phyloP scores from a whole-genome alignment of 1,140 invertebrate genomes.

The Cardiocondyla obscurior region DNA sequence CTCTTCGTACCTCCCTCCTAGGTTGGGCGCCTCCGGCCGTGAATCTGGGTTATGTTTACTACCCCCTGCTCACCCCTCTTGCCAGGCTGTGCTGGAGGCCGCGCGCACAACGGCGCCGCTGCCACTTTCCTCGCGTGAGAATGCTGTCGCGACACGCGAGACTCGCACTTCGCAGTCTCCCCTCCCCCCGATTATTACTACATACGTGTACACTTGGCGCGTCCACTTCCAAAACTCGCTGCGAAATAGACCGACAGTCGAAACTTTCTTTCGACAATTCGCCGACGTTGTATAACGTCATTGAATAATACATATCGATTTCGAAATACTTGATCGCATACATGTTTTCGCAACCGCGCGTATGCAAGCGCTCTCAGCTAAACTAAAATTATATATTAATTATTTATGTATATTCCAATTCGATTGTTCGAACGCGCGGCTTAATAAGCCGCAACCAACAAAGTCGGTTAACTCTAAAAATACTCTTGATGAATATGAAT shows the following conservation, averaged over 20 bases:
- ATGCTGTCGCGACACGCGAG: not conserved
- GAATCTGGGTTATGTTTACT: constrained; percentile 79
- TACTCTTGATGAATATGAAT: too few relatives aligned
- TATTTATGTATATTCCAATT: too few relatives aligned
- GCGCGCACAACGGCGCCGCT: constrained; percentile 1
- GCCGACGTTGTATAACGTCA: not conserved
- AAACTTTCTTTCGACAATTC: not conserved
- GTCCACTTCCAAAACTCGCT: not conserved
- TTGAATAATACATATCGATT: too few relatives aligned
- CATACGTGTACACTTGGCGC: not conserved
- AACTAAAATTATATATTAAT: too few relatives aligned
- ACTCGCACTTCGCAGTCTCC: too few relatives aligned
- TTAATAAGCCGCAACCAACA: too few relatives aligned
- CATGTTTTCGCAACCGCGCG: not conserved
- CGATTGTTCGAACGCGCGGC: too few relatives aligned
- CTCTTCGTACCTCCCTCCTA: constrained; percentile 36
- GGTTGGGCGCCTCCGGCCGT: constrained; percentile 48
- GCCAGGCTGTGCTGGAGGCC: not conserved
- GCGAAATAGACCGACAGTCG: not conserved
- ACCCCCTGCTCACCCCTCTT: constrained; percentile 53
- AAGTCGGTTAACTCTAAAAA: too few relatives aligned
- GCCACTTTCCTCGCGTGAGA: constrained; percentile 19
- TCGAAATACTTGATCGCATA: too few relatives aligned
- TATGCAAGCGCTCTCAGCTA: too few relatives aligned
- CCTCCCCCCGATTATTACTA: not conserved